Conservation (phyloP, 2,888 invertebrate species). For the Ochropleura plecta region DNA sequence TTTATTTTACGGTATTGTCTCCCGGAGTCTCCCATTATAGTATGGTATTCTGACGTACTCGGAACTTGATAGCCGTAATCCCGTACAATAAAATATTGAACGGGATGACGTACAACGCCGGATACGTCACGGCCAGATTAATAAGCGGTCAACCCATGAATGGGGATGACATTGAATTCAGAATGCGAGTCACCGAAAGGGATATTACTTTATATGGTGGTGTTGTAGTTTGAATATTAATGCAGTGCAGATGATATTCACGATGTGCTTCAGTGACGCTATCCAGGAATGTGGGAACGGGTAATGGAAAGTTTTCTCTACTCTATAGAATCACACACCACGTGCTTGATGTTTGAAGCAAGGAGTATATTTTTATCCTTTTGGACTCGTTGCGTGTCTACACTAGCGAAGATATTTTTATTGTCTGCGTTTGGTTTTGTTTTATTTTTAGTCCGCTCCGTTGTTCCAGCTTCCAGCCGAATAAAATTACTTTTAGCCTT, state of each 20-base stretch:
- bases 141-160: conserved; percentile 55
- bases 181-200: conserved; percentile 25
- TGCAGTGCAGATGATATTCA: conserved; percentile 54
- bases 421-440: conserved; percentile 31
- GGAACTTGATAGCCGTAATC: conserved; percentile 14
- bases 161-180: conserved; percentile 65
- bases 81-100: conserved; percentile 32
- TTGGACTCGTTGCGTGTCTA: conserved; percentile 31
- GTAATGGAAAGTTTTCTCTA: conserved; percentile 43
- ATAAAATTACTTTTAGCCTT: conserved; percentile 30
- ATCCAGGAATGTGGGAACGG: conserved; percentile 43
- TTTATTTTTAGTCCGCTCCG: conserved; percentile 52
- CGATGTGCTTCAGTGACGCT: conserved; percentile 40
- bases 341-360: conserved; percentile 12
- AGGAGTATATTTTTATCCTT: conserved; percentile 59
- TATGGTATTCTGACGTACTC: conserved; percentile 27
- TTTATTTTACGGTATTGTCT: conserved; percentile 16
- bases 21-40: neutral
- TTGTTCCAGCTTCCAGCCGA: conserved; percentile 47
- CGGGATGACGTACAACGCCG: conserved; percentile 42
- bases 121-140: conserved; percentile 58
- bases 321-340: conserved; percentile 28
- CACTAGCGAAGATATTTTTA: conserved; percentile 42
- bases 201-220: conserved; percentile 60
- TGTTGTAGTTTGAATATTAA: conserved; percentile 52